Conservation (phyloP, 2,888 invertebrate genomes). For the Schizotus pectinicornis region DNA sequence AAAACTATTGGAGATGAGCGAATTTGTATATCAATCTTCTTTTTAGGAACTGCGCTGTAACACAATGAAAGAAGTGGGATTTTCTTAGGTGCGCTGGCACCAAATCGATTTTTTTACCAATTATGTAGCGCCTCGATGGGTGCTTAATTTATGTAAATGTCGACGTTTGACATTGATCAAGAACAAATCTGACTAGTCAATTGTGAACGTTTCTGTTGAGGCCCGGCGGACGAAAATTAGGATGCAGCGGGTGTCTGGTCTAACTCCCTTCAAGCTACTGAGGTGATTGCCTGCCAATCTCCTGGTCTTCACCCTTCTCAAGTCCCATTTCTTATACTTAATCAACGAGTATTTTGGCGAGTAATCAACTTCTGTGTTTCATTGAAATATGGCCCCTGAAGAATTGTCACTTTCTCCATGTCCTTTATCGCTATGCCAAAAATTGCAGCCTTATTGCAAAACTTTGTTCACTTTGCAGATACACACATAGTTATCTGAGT, state of each 20-base stretch:
- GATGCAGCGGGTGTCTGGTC: slow-evolving; percentile 57
- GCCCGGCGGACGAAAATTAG: slow-evolving; percentile 48
- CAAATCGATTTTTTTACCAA: no score
- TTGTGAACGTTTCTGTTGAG: slow-evolving; percentile 23
- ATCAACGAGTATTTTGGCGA: slow-evolving; percentile 49
- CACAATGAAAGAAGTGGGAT: no score
- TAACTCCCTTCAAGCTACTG: slow-evolving; percentile 56
- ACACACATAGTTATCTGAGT: no score
- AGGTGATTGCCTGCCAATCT: slow-evolving; percentile 60
- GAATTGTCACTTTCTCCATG: background rate
- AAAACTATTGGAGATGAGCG: no score
- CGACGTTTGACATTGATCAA: background rate
- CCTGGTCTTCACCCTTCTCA: slow-evolving; percentile 54
- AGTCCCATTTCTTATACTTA: slow-evolving; percentile 50
- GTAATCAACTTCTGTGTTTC: slow-evolving; percentile 41
- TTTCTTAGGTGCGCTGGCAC: no score
- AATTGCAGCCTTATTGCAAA: background rate
- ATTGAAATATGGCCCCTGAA: slow-evolving; percentile 24
- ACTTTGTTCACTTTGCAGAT: no score
- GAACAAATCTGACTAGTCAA: slow-evolving; percentile 30
- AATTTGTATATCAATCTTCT: no score
- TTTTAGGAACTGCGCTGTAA: no score
- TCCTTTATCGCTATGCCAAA: background rate
- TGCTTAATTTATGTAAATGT: slow-evolving; percentile 10
- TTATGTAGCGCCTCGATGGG: no score